Percentiles rank a stretch among this genome's conserved stretches.
These are phyloP conservation scores for Crotalus horridus DNA, from an alignment of 2,113 vertebrate species.

Conservation along the genomic window DNA sequence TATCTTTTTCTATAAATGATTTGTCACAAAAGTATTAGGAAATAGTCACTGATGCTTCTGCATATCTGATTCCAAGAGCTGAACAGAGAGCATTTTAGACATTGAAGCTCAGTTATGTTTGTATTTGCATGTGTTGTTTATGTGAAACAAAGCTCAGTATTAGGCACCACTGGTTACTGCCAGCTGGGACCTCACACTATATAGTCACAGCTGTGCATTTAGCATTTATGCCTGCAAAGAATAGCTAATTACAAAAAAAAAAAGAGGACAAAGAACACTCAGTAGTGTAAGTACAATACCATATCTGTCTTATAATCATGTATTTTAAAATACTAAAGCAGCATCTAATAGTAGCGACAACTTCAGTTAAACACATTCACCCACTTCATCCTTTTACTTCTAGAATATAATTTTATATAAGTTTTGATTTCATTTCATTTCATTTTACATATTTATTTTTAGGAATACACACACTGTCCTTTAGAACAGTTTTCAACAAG, in stretches of 20 bases:
- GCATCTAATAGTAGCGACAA: slow-evolving; percentile 28
- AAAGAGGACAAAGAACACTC: slow-evolving; percentile 68
- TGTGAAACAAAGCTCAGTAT: slow-evolving; percentile 68
- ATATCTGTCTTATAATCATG: slow-evolving; percentile 71
- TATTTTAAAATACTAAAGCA: slow-evolving; percentile 41
- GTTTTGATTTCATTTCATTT: neutral
- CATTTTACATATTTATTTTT: neutral
- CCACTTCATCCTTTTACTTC: neutral
- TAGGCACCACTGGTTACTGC: slow-evolving; percentile 76
- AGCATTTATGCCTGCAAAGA: slow-evolving; percentile 64
- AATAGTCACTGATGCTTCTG: slow-evolving; percentile 46
- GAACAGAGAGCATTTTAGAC: slow-evolving; percentile 46
- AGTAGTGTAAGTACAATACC: slow-evolving; percentile 68
- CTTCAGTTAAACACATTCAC: slow-evolving; percentile 10
- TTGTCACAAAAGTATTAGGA: slow-evolving; percentile 37
- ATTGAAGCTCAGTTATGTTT: slow-evolving; percentile 58
- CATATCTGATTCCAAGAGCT: slow-evolving; percentile 41
- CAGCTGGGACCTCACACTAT: slow-evolving; percentile 68
- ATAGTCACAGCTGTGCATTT: slow-evolving; percentile 72
- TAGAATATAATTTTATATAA: neutral
- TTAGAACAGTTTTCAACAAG: neutral
- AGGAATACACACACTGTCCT: neutral
- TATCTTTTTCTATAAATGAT: slow-evolving; percentile 1
- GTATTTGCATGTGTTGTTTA: slow-evolving; percentile 70
- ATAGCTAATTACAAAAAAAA: slow-evolving; percentile 67